Conservation (phyloP, 2,797 vertebrate genomes). For the Propithecus perrieri region DNA sequence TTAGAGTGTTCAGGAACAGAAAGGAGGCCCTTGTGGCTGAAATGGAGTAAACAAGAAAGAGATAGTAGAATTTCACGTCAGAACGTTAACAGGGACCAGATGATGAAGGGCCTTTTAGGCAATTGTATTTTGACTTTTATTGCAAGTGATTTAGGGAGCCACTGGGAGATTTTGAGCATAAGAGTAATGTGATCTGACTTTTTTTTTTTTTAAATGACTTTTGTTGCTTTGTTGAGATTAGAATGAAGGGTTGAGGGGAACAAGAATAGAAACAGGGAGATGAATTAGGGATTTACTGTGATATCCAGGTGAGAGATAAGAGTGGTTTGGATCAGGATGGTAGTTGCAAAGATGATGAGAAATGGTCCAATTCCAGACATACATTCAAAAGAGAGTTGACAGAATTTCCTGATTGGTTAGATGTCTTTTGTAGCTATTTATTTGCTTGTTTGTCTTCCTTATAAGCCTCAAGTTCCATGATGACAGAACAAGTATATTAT, state of each 20-base stretch:
- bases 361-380: background rate
- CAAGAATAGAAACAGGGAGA: background rate
- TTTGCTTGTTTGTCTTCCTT: conserved; percentile 8
- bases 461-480: background rate
- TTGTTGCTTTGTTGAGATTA: conserved; percentile 19
- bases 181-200: background rate
- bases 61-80: background rate
- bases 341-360: background rate
- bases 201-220: background rate
- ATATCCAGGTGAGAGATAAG: background rate
- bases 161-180: background rate
- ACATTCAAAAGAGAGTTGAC: background rate
- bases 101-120: background rate
- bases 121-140: background rate
- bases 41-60: background rate
- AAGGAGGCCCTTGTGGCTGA: background rate
- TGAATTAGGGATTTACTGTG: background rate
- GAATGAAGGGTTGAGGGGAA: background rate
- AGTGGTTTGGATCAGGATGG: background rate
- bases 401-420: background rate
- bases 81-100: background rate
- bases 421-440: background rate
- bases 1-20: background rate
- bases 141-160: background rate
- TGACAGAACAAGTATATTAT: background rate